A percentile compares a stretch with the other conserved stretches of the same genome.
Conservation (phyloP, 1,140 invertebrate genomes). For the Eufriesea mexicana region DNA sequence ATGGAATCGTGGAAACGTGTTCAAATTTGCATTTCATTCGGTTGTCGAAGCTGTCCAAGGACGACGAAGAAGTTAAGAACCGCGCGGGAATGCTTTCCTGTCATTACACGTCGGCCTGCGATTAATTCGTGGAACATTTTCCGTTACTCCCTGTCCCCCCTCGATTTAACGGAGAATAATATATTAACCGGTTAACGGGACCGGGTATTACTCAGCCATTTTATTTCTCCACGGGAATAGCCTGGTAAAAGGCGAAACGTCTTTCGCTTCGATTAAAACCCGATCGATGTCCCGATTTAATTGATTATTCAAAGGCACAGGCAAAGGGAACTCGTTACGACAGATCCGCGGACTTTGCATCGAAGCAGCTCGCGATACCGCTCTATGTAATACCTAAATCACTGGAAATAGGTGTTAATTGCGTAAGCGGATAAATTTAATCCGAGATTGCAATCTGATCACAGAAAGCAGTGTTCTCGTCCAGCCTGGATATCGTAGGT, state of each 20-base stretch:
- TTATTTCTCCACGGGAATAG: background rate
- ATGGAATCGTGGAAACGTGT: slow-evolving; percentile 67
- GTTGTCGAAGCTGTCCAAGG: slow-evolving; percentile 55
- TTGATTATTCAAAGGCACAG: background rate
- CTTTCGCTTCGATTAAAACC: background rate
- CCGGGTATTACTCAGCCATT: background rate
- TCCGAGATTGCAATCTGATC: slow-evolving; percentile 30
- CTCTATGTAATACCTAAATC: background rate
- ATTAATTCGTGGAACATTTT: slow-evolving; percentile 52
- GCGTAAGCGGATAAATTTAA: slow-evolving; percentile 20
- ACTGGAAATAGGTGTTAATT: slow-evolving; percentile 38
- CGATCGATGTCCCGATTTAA: slow-evolving; percentile 1
- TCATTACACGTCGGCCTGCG: background rate
- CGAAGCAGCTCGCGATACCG: background rate
- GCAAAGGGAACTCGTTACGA: background rate
- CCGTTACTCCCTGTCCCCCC: background rate
- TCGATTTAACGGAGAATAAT: too few relatives aligned
- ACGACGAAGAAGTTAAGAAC: slow-evolving; percentile 41
- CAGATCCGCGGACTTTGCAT: background rate
- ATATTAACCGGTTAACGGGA: background rate
- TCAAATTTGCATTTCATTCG: slow-evolving; percentile 72
- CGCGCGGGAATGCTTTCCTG: slow-evolving; percentile 17
- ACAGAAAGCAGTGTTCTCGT: background rate
- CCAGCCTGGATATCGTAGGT: background rate
- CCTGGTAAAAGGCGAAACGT: background rate